Conservation (phyloP, 2,797 vertebrate genomes). For the Naso thynnoides region DNA sequence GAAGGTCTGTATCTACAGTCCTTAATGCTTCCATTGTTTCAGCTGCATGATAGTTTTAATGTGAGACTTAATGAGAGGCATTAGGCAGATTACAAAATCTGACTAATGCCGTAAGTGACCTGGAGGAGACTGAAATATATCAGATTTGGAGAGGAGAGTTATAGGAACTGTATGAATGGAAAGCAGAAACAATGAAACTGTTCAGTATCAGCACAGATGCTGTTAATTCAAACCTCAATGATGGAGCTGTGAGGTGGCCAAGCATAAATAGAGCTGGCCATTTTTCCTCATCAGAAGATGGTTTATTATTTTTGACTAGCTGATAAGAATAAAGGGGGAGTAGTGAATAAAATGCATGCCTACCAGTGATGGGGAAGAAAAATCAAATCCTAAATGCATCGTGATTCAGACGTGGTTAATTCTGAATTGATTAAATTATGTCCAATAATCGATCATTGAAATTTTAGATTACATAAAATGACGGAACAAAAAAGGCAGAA, state of each 20-base stretch:
- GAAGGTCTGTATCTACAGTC: conserved; percentile 49
- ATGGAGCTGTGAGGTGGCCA: conserved; percentile 9
- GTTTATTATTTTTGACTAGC: conserved; percentile 32
- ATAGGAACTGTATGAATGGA: conserved; percentile 10
- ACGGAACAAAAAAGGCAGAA: too few species aligned
- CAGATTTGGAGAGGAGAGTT: conserved; percentile 29
- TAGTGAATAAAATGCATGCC: conserved; percentile 31
- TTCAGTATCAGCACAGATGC: conserved; percentile 15
- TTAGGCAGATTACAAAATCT: conserved; percentile 39
- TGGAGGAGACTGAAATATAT: conserved; percentile 23
- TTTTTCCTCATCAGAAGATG: conserved; percentile 22
- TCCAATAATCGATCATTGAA: too few species aligned
- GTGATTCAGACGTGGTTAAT: too few species aligned
- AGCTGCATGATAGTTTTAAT: conserved; percentile 42
- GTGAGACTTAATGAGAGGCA: conserved; percentile 37
- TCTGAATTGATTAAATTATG: too few species aligned
- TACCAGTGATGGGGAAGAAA: too few species aligned
- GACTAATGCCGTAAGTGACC: conserved; percentile 49
- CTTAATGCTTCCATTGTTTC: conserved; percentile 56
- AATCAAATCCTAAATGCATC: too few species aligned
- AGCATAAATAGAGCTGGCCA: conserved; percentile 11
- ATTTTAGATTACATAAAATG: too few species aligned
- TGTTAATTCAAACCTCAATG: conserved; percentile 59
- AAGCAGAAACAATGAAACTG: conserved; percentile 26
- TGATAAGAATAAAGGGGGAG: conserved; percentile 35